Base-by-base conservation (phyloP, 2,113 vertebrate genomes). In the Toxotes chatareus region DNA sequence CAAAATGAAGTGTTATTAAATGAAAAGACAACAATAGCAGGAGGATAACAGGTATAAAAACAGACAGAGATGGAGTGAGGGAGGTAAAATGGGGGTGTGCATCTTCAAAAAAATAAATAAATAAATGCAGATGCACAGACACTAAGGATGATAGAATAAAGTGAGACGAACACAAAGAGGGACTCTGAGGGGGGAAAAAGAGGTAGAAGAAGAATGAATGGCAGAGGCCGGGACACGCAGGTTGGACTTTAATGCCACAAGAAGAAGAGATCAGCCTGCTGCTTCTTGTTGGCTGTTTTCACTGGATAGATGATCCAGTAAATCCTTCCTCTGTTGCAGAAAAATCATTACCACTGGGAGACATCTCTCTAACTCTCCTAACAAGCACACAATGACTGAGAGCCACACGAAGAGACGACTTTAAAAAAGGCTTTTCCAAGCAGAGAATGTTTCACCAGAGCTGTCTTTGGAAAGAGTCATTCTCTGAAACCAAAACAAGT, bases 271-370 rank as follows among this genome's bases (percentile, higher is more conserved):
- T 86, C 74, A 74, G 71, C 71, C 66, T 4, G 57, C 80, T 79
- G 80, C 75, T 72, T 42, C 79, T 5, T 86, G 80, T 71, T 67
- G 36, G 44, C 53, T 71, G 67, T 44, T 77, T 86, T 70, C 72
- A 40, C 71, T n/a, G 72, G 65, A 38, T 0, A 11, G 79, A 86
- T 80, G 86, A 88, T 73, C 89, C 86, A 46, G 69, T 88, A 88
- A 88, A 88, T 84, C 86, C 89, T 64, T 63, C 74, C 72, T 84
- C 78, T 76, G 89, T 9, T 70, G 71, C 75, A 81, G 64, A 57
- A 78, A 80, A 74, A 82, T 71, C 86, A 77, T 83, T 84, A 68
- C 79, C 4, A 9, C 70, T 42, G 80, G 74, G 85, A 86, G 72
- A 81, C 77, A 8, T 42, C 44, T 10, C 53, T 63, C 46, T 0